Base-by-base conservation (phyloP, 2,797 vertebrate genomes). In the Spheniscus humboldti region DNA sequence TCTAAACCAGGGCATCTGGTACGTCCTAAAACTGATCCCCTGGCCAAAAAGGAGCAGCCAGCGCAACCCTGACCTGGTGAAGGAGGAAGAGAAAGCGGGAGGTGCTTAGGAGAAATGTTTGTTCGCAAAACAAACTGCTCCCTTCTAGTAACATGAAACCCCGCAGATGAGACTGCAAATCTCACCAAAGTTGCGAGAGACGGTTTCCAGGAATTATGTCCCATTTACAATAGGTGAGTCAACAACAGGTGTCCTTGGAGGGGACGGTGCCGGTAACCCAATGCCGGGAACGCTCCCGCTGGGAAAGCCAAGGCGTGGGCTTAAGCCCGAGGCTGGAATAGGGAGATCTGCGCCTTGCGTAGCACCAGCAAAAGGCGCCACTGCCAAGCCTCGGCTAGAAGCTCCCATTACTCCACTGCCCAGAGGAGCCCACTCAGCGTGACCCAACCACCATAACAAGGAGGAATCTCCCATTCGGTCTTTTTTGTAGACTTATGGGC, bases 111-210 rank as follows among this genome's bases (percentile, higher is more conserved):
- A 60, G 84, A 86, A 93, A 84, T 93, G 84, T 94, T 96, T 97
- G 92, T 48, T 97, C 86, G 75, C 62, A 68, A 87, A 96, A 95
- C 95, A 97, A 89, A 62, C 92, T 89, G 68, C 94, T 94, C 92
- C 94, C 90, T 86, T 75, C 16, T 12, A 37, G 91, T 56, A 69
- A 95, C 60, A 39, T 0, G 5, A 95, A 94, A 64, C 81, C 57
- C 74, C 2, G 11, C 30, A 5, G 27, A 81, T 86, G 88, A 78
- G 74, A 47, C 86, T 71, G 84, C 86, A 92, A 17, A 57, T 48
- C 60, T 19, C n/a, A 76, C n/a, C 4, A 1, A 57, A 67, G 79
- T 1, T 6, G 63, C n/a, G 27, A 18, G 68, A 50, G 56, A 71
- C 7, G 7, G 84, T 72, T 96, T 94, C 92, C 95, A 94, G 93